Conservation (phyloP, 2,888 invertebrate genomes). For the Plagodis pulveraria region DNA sequence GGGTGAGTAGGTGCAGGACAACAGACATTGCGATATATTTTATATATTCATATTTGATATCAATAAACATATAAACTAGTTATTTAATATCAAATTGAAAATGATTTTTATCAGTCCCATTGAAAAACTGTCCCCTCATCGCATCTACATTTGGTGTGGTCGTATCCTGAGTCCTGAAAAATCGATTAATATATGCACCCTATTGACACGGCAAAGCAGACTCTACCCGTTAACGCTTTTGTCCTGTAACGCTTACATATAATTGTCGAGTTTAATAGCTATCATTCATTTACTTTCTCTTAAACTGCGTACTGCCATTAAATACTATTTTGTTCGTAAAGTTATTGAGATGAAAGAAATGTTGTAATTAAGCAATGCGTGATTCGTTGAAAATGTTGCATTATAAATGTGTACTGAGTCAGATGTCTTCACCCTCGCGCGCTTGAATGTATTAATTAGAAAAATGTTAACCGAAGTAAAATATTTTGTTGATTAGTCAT, state of each 20-base stretch:
- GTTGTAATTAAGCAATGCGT: constrained; percentile 19
- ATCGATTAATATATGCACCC: constrained; percentile 30
- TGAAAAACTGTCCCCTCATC: no score
- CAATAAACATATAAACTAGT: no score
- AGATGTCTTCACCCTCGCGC: constrained; percentile 1
- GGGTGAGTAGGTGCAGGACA: no score
- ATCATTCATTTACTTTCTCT: constrained; percentile 61
- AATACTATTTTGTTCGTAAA: constrained; percentile 31
- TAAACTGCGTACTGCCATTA: constrained; percentile 39
- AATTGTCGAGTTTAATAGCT: constrained; percentile 64
- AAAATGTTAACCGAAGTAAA: constrained; percentile 12
- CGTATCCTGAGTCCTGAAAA: constrained; percentile 1
- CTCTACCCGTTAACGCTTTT: constrained; percentile 54
- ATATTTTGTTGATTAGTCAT: constrained; percentile 1
- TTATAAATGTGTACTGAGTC: constrained; percentile 8
- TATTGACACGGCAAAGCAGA: constrained; percentile 38
- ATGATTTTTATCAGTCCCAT: no score
- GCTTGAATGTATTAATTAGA: constrained; percentile 1
- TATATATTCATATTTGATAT: no score
- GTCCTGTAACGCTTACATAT: constrained; percentile 57
- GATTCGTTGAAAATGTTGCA: constrained; percentile 8
- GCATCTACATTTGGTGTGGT: no score
- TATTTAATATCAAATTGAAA: constrained; percentile 5
- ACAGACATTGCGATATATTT: no score
- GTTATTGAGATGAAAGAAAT: constrained; percentile 27